Conservation (phyloP, 2,797 vertebrate genomes). For the Pseudotriccus pelzelni region DNA sequence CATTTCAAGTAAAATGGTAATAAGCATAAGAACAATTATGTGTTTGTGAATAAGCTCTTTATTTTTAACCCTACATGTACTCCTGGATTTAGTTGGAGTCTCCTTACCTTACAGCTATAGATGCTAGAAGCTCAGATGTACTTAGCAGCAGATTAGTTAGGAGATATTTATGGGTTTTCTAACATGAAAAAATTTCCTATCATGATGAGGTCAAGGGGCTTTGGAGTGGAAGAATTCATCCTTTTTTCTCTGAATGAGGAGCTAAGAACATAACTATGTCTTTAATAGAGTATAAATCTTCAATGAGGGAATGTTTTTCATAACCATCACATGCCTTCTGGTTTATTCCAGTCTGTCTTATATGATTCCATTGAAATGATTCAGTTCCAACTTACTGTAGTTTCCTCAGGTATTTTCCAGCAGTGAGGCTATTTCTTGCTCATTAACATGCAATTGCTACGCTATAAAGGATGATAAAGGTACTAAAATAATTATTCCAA, state of each 20-base stretch:
- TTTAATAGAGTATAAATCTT: not conserved
- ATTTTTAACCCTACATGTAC: not conserved
- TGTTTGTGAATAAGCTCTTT: not conserved
- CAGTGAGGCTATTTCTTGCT: not conserved
- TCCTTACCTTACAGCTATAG: not conserved
- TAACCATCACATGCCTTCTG: not conserved
- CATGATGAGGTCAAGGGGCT: not conserved
- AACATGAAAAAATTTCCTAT: not conserved
- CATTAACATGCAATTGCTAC: not conserved
- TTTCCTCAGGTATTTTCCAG: not conserved
- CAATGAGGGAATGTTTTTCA: not conserved
- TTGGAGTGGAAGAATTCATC: not conserved
- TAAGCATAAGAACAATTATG: not conserved
- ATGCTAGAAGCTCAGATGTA: not conserved
- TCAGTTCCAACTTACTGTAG: not conserved
- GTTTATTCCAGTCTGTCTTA: not conserved
- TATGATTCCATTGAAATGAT: not conserved
- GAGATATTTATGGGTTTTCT: not conserved
- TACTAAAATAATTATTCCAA: slow-evolving; percentile 23
- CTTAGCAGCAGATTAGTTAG: not conserved
- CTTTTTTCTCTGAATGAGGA: not conserved
- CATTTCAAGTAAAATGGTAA: not conserved
- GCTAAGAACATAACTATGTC: not conserved
- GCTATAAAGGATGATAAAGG: not conserved
- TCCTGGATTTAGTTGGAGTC: not conserved